Evolutionary conservation across 2,888 invertebrate species (phyloP), one percentile per base, ranked within the genome.

Genomic region (Thera britannica): DNA sequence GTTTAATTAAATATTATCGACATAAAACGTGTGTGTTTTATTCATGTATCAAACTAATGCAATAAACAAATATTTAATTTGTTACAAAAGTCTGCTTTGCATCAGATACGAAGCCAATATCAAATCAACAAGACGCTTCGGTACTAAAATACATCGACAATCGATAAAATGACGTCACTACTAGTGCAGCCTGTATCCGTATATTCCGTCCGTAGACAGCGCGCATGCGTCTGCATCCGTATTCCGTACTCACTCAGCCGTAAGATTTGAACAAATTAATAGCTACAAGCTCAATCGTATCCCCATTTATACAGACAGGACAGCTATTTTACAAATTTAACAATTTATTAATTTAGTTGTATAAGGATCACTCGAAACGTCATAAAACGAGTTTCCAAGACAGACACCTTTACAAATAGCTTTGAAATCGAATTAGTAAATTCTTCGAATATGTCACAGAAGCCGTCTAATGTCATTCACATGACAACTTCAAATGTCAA

Each of bases 201-300:
- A 48, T 11, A 59, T 49, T 44, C 52, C 36, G 34, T 41, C 51
- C 11, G 36, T 44, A 51, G 35, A n/a, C 36, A 44, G 6, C 23
- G 68, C 68, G 68, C 68, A 61, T 62, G 68, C 68, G 68, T 46
- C 36, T 52, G 64, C 61, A 48, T 41, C 8, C 59, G 36, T 51
- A 52, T 7, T 9, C 52, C 52, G 23, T 12, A 54, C 23, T 6
- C 65, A 49, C 11, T 58, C 68, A 59, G 36, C 58, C 68, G 49
- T 62, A 44, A 58, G 49, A 68, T 68, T 58, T 55, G 48, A 48
- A 65, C 68, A 68, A 72, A 75, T 77, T 70, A 73, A 54, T 69
- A 55, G 64, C 70, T 66, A 57, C 70, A 72, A 3, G 41, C 56
- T 51, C 58, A 56, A 38, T 56, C 63, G 41, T 63, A 44, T 58